phyloP scores from a whole-genome alignment of 2,797 vertebrate species.

The Sebastes variabilis region DNA sequence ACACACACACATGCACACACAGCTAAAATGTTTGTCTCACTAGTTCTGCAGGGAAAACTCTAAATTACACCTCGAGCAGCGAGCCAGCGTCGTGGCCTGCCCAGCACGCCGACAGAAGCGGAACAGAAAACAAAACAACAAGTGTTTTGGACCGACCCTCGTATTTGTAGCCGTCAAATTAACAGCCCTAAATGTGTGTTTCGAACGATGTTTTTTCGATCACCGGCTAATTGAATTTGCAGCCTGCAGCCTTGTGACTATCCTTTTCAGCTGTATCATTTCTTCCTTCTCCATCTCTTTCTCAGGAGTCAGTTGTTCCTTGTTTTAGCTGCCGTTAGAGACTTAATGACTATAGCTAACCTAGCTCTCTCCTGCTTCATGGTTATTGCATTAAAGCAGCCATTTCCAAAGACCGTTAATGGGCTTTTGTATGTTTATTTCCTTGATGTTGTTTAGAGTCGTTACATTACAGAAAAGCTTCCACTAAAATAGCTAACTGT shows the following conservation, averaged over 20 bases:
- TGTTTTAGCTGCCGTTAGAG: conserved; percentile 59
- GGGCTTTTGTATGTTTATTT: conserved; percentile 54
- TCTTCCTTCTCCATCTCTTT: conserved; percentile 29
- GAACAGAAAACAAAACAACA: conserved; percentile 58
- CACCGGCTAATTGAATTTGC: conserved; percentile 57
- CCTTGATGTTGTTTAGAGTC: conserved; percentile 55
- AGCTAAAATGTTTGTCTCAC: conserved; percentile 55
- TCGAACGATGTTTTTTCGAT: conserved; percentile 15
- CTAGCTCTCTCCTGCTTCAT: conserved; percentile 52
- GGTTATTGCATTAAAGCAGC: conserved; percentile 58
- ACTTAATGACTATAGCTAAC: conserved; percentile 57
- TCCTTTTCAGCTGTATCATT: conserved; percentile 39
- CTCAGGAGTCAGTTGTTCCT: conserved; percentile 53
- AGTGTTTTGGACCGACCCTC: conserved; percentile 35
- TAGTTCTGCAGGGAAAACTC: conserved; percentile 58
- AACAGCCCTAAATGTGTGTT: conserved; percentile 43
- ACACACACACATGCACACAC: conserved; percentile 13
- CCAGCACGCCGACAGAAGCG: conserved; percentile 41
- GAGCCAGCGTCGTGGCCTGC: conserved; percentile 27
- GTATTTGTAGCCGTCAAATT: conserved; percentile 66
- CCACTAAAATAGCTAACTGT: neutral
- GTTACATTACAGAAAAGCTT: conserved; percentile 40
- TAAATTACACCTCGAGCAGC: conserved; percentile 45
- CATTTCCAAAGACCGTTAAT: conserved; percentile 50
- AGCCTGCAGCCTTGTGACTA: conserved; percentile 63